phyloP scores from a whole-genome alignment of 2,797 vertebrate species.

The Pseudopleuronectes americanus region DNA sequence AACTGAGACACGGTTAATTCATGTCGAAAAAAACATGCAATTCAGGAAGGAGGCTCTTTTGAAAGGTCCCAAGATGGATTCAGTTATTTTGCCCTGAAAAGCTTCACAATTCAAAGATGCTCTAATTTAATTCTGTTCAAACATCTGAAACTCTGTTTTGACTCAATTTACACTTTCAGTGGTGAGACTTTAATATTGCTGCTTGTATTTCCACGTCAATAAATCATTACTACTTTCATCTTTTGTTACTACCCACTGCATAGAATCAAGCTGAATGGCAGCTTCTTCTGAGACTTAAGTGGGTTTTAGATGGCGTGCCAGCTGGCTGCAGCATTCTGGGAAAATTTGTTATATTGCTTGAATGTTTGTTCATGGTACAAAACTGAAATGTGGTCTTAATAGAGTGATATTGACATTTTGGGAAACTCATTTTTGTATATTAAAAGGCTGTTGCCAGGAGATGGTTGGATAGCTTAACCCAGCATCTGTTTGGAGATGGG shows the following conservation, averaged over 20 bases:
- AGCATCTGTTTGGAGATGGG: too few relatives aligned
- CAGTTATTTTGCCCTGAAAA: slow-evolving; percentile 3
- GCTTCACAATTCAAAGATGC: slow-evolving; percentile 30
- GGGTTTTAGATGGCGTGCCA: slow-evolving; percentile 13
- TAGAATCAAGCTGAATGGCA: slow-evolving; percentile 35
- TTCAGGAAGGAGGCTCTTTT: slow-evolving; percentile 30
- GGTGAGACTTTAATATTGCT: slow-evolving; percentile 27
- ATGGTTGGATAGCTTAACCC: neutral
- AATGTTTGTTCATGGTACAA: slow-evolving; percentile 4
- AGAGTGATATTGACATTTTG: neutral
- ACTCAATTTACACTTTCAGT: slow-evolving; percentile 33
- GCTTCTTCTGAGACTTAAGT: slow-evolving; percentile 4
- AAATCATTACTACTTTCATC: slow-evolving; percentile 26
- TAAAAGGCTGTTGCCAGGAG: neutral
- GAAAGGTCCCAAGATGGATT: slow-evolving; percentile 13
- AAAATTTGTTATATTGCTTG: neutral
- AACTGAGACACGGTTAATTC: slow-evolving; percentile 33
- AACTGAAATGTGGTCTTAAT: neutral
- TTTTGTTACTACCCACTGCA: slow-evolving; percentile 16
- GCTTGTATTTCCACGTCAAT: slow-evolving; percentile 28
- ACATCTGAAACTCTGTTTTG: slow-evolving; percentile 15
- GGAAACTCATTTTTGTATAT: neutral
- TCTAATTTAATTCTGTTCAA: slow-evolving; percentile 34
- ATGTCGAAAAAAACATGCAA: slow-evolving; percentile 23
- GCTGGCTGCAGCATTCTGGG: slow-evolving; percentile 3